Evolutionary conservation across 2,797 vertebrate species (phyloP).

Genomic region (Alauda arvensis): DNA sequence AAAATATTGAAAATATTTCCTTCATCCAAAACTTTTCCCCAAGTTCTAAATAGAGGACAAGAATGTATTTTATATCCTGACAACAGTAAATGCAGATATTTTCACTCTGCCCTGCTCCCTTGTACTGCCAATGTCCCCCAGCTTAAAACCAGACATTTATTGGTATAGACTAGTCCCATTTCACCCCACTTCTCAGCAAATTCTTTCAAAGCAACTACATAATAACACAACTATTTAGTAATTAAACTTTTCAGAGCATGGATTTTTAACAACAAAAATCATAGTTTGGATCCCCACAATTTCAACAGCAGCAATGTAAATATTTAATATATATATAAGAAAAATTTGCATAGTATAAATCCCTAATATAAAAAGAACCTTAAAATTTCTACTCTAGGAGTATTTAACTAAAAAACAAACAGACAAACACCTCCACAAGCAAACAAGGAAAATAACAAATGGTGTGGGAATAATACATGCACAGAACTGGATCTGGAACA

Average conservation of each 20-base stretch:
- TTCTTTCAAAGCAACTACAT: too few relatives aligned
- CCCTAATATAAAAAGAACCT: not conserved
- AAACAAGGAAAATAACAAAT: constrained; percentile 3
- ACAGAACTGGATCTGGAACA: not conserved
- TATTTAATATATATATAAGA: not conserved
- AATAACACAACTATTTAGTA: not conserved
- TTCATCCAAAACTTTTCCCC: not conserved
- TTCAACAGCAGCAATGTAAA: not conserved
- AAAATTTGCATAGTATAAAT: not conserved
- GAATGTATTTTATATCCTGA: too few relatives aligned
- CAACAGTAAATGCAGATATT: too few relatives aligned
- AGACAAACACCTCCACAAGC: not conserved
- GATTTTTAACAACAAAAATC: not conserved
- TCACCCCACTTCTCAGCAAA: too few relatives aligned
- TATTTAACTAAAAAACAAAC: not conserved
- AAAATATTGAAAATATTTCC: not conserved
- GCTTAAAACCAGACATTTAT: too few relatives aligned
- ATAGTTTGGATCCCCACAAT: not conserved
- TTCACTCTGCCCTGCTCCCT: too few relatives aligned
- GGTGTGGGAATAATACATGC: not conserved
- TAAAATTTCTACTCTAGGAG: not conserved
- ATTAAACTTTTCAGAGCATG: not conserved
- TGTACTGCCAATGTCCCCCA: too few relatives aligned
- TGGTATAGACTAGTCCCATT: too few relatives aligned
- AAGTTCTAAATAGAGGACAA: too few relatives aligned